A percentile compares a stretch with the other conserved stretches of the same genome.
Conservation (phyloP, 2,113 vertebrate genomes). For the Calyptomena viridis region DNA sequence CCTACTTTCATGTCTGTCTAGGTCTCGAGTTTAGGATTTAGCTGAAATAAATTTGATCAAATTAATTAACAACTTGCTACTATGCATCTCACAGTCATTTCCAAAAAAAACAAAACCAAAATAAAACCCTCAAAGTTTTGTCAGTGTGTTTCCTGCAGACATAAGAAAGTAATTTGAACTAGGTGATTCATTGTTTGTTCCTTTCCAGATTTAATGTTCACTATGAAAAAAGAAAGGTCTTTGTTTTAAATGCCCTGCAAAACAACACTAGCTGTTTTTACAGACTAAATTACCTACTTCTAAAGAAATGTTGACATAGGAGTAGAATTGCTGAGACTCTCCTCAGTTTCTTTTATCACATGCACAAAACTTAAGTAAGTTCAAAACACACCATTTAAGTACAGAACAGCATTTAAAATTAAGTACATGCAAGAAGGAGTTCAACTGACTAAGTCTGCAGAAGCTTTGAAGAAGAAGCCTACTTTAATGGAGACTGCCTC, state of each 20-base stretch:
- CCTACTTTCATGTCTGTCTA: not conserved
- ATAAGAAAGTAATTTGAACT: constrained; percentile 29
- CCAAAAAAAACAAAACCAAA: not conserved
- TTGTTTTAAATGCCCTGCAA: not conserved
- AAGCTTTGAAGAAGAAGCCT: not conserved
- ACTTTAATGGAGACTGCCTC: not conserved
- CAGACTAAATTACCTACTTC: not conserved
- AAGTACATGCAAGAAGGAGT: not conserved
- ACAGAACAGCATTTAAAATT: not conserved
- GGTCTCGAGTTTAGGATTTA: not conserved
- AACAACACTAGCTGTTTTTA: not conserved
- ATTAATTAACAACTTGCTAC: not conserved
- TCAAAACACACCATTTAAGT: not conserved
- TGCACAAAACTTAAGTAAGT: not conserved
- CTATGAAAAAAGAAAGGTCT: not conserved
- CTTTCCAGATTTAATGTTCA: not conserved
- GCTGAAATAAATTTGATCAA: not conserved
- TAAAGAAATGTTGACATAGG: not conserved
- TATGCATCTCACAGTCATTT: not conserved
- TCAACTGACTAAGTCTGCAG: not conserved
- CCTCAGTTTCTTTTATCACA: not conserved
- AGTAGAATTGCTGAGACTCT: not conserved
- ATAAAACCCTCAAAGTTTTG: not conserved
- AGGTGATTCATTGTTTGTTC: constrained; percentile 1
- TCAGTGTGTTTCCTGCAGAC: not conserved